Conservation (phyloP, 1,140 invertebrate genomes). For the Nymphalis io region DNA sequence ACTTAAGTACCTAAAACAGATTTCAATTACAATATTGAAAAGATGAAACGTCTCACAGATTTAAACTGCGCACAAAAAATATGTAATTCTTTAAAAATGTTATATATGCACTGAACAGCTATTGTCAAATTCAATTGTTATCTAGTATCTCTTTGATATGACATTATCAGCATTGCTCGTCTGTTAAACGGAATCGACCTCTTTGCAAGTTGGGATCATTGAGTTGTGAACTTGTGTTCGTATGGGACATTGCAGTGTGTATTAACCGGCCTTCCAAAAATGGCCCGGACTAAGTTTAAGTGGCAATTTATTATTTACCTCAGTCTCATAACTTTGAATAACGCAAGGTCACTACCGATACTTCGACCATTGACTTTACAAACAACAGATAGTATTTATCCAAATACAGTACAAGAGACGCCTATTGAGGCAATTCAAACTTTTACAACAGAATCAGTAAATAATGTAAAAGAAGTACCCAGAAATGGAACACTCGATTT, state of each 20-base stretch:
- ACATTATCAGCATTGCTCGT: constrained; percentile 47
- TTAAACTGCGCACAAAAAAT: no score
- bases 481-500: neutral
- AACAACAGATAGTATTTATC: constrained; percentile 28
- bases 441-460: neutral
- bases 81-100: constrained; percentile 2
- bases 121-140: constrained; percentile 38
- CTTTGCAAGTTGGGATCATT: constrained; percentile 43
- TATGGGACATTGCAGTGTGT: constrained; percentile 45
- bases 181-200: constrained; percentile 38
- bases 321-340: constrained; percentile 10
- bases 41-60: no score
- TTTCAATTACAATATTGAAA: no score
- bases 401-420: neutral
- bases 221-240: constrained; percentile 43
- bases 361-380: constrained; percentile 11
- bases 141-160: constrained; percentile 42
- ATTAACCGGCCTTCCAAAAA: constrained; percentile 48
- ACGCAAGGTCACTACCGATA: constrained; percentile 27
- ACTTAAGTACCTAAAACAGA: no score
- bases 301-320: constrained; percentile 48
- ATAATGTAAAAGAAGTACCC: neutral
- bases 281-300: constrained; percentile 58
- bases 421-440: neutral
- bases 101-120: neutral